A percentile compares a stretch with the other conserved stretches of the same genome.
Conservation (phyloP, 2,113 vertebrate species). For the Menura novaehollandiae region DNA sequence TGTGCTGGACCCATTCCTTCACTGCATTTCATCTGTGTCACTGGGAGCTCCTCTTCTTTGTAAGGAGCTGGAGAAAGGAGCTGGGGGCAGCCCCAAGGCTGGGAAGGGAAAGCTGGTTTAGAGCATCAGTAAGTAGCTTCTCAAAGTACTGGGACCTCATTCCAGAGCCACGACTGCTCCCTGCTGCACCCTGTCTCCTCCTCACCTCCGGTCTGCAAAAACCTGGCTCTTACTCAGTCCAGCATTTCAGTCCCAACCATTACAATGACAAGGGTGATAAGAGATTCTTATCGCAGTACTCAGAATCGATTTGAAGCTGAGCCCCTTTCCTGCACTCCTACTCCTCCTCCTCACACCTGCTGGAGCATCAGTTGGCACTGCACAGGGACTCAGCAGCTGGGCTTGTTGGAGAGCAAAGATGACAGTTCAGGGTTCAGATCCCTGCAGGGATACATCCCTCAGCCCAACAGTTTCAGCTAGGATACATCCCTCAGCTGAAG, state of each 20-base stretch:
- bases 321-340: background rate
- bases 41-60: background rate
- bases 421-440: background rate
- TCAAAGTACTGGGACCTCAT: background rate
- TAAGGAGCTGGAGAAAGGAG: background rate
- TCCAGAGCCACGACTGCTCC: background rate
- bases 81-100: background rate
- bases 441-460: background rate
- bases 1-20: background rate
- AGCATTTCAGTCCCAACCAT: conserved; percentile 74
- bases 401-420: background rate
- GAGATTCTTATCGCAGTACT: conserved; percentile 78
- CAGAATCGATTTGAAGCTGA: conserved; percentile 73
- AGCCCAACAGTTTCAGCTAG: background rate
- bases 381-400: background rate
- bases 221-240: background rate
- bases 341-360: background rate
- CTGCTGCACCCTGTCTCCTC: background rate
- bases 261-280: conserved; percentile 84
- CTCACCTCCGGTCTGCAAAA: background rate
- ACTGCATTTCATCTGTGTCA: background rate
- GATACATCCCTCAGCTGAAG: background rate
- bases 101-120: background rate
- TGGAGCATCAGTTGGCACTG: fast-evolving
- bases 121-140: background rate